Base-by-base conservation (phyloP, 2,113 vertebrate genomes). In the Falcunculus frontatus region DNA sequence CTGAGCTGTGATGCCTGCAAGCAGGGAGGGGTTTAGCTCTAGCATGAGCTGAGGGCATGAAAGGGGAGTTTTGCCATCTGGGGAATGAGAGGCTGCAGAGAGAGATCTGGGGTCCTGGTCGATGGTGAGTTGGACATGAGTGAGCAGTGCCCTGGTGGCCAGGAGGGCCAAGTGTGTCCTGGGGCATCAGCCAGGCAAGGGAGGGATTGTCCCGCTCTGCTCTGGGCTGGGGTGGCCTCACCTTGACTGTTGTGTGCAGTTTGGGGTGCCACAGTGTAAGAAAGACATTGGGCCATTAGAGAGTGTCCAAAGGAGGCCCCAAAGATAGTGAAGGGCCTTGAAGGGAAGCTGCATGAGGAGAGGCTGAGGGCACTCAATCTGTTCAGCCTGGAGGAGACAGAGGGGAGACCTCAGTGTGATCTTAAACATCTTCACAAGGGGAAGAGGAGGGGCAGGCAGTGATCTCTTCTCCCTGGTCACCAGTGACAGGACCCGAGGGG, bases 1-100 rank as follows among this genome's bases (percentile, higher is more conserved):
- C 95, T 80, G 93, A 89, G 96, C 94, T 93, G 95, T 74, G 86
- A 41, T 17, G 85, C 92, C 87, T 95, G 79, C 22, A 27, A 85
- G 75, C 70, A 49, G 63, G 4, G 42, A 90, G 90, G 49, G 64
- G 11, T 70, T 95, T 23, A 74, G 57, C 67, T 89, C 44, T 17
- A 50, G 64, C 7, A 1, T n/a, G 56, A 95, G 78, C 87, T 53
- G 47, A 89, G 76, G 79, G 74, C 42, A 33, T 4, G 25, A 13
- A 53, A 76, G 22, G n/a, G 42, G 50, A 33, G 22, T 1, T 39
- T 78, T 79, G 56, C 53, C 81, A 2, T 25, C 49, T 89, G n/a
- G 37, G 16, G 13, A 47, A 9, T 11, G 44, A 52, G 37, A 25
- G 60, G 44, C 13, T 60, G 33, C 29, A 53, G 20, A 12, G 7